phyloP scores from a whole-genome alignment of 1,140 invertebrate genomes.

The Drosophila auraria region DNA sequence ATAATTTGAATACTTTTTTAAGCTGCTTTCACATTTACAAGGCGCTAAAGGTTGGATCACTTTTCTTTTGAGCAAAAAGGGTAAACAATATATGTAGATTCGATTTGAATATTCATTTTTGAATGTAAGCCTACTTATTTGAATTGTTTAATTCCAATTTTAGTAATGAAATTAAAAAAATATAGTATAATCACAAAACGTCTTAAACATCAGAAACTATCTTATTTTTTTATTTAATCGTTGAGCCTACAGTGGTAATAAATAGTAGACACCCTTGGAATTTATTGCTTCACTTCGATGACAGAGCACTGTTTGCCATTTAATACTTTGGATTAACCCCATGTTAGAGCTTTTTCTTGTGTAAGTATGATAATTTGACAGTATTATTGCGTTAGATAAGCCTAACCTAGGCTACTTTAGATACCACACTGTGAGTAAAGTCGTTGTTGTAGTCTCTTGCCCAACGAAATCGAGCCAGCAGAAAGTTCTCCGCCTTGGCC shows the following conservation, averaged over 20 bases:
- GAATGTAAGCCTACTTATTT: too few species aligned
- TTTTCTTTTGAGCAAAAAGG: too few species aligned
- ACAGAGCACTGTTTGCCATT: not conserved
- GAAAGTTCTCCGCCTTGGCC: not conserved
- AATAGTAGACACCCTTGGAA: not conserved
- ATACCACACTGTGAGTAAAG: not conserved
- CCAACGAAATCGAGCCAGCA: not conserved
- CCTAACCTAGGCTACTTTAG: slow-evolving; percentile 8
- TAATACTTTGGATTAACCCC: not conserved
- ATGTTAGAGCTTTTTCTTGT: not conserved
- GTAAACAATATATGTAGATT: too few species aligned
- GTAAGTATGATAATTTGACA: not conserved
- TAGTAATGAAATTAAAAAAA: too few species aligned
- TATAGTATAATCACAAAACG: too few species aligned
- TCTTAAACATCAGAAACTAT: too few species aligned
- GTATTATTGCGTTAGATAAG: not conserved
- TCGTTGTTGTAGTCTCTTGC: not conserved
- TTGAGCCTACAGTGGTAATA: not conserved
- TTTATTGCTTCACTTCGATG: not conserved
- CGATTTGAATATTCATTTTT: too few species aligned
- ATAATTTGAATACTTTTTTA: too few species aligned
- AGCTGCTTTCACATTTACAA: too few species aligned
- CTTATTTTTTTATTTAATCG: too few species aligned
- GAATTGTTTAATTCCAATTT: too few species aligned
- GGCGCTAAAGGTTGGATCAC: too few species aligned